phyloP scores from a whole-genome alignment of 1,140 invertebrate genomes.

The Drosophila repleta region DNA sequence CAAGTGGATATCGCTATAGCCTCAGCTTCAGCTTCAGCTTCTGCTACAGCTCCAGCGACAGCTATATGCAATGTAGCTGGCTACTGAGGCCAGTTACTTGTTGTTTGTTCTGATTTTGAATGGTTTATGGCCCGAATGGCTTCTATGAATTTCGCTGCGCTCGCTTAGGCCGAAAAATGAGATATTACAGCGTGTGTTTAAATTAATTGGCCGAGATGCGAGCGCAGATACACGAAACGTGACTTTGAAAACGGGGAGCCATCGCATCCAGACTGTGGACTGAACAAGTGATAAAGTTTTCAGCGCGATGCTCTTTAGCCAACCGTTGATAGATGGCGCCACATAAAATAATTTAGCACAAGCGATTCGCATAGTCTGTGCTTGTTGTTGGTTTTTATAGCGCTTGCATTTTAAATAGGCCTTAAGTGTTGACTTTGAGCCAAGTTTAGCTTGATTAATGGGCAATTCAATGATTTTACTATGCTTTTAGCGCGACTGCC shows the following conservation, averaged over 20 bases:
- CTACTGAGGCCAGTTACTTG: conserved; percentile 17
- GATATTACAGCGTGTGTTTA: conserved; percentile 75
- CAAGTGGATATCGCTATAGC: conserved; percentile 70
- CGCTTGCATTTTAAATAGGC: conserved; percentile 20
- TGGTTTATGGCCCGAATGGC: conserved; percentile 59
- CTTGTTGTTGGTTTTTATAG: conserved; percentile 6
- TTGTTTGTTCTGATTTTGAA: conserved; percentile 52
- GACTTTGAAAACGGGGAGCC: conserved; percentile 55
- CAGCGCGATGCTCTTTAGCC: conserved; percentile 1
- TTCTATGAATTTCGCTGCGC: conserved; percentile 65
- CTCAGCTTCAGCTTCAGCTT: neutral
- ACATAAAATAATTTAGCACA: conserved; percentile 30
- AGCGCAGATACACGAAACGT: conserved; percentile 65
- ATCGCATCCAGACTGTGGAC: neutral
- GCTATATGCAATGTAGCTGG: conserved; percentile 5
- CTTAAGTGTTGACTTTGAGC: conserved; percentile 9
- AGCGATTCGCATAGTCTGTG: conserved; percentile 5
- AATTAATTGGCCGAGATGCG: conserved; percentile 75
- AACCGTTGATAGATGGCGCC: conserved; percentile 39
- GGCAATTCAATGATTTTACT: conserved; percentile 14
- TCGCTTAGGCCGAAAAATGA: conserved; percentile 67
- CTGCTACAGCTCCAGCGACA: neutral
- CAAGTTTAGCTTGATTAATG: conserved; percentile 16
- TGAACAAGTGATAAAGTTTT: conserved; percentile 16
- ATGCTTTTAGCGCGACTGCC: conserved; percentile 1